Evolutionary conservation across 2,797 vertebrate genomes (phyloP), one percentile per base, ranked within the genome.

Genomic region (Otolemur crassicaudatus): DNA sequence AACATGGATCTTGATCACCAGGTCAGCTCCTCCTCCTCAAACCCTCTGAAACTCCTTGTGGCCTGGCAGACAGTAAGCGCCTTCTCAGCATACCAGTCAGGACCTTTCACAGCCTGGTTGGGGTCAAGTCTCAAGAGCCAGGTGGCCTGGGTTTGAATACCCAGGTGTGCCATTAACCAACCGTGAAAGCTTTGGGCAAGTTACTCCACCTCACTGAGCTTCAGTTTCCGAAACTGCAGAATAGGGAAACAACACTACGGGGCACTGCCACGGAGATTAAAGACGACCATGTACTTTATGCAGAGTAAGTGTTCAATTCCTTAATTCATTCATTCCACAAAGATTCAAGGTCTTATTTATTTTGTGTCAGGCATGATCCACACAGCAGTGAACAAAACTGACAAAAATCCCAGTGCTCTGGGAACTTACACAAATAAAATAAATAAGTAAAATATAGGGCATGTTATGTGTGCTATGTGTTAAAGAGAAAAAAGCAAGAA

Each of bases 401-500:
- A 70, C 23, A 34, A 49, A 11, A 25, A 56, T 4, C 22, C 61
- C 43, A 34, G 43, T 8, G 72, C 73, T 46, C 90, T 43, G 29
- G 58, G 40, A 93, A 40, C 69, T n/a, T 27, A n/a, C 0, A 13
- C 40, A 23, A 34, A 25, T 37, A 56, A 49, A 86, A 69, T 2
- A 53, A 40, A 16, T 34, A 22, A 72, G 63, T 6, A 53, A 84
- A 87, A 43, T 43, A 7, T 11, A 75, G 67, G 63, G 1, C 34
- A 13, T 0, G 12, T 53, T 11, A 7, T 27, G 37, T 22, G 27
- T 29, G 60, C 12, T 31, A 31, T 2, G 14, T 1, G 3, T 27
- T 67, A 6, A 31, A 31, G 84, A 67, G 53, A 43, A 27, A 53
- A 87, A 16, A 20, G 73, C 22, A 70, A 37, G 56, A 34, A n/a